Base-by-base conservation (phyloP, 2,888 invertebrate genomes). In the Conomelus anceps region DNA sequence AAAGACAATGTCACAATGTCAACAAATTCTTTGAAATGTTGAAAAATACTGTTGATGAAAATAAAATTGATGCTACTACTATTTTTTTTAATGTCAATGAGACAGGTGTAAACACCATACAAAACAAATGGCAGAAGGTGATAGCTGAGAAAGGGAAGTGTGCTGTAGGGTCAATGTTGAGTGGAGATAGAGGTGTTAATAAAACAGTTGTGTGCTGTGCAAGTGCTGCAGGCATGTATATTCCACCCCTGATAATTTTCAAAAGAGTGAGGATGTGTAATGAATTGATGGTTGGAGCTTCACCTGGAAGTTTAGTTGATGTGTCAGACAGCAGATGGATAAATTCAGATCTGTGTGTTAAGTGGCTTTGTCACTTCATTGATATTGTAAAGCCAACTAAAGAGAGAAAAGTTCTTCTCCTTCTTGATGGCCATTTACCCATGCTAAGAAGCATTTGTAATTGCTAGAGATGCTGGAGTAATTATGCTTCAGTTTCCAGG, bases 401-500 rank as follows among this genome's bases (percentile, higher is more conserved):
- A 7, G 87, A 87, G n/a, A 23, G 26, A 26, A 87, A 87, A n/a
- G 87, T 87, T 4, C 22, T 87, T 13, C 9, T 87, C 20, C 17
- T 87, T 22, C 86, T 89, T 23, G 86, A 89, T 86, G 41, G 41
- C 20, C 41, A 41, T 41, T 41, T 20, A n/a, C n/a, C n/a, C n/a
- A n/a, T n/a, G n/a, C n/a, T n/a, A n/a, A n/a, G n/a, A n/a, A n/a
- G n/a, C 41, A 11, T 17, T 41, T 41, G 41, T 41, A 41, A 17
- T 41, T 17, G 41, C 41, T 17, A 41, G 41, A 41, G 41, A 41
- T 41, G 20, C 13, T 41, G 41, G 41, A 17, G 41, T 41, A 20
- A 20, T 41, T 17, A 41, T 41, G 41, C 13, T 41, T 13, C 20
- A 20, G 91, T 91, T 85, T 90, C 91, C 29, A 91, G 91, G 7